These are phyloP conservation scores for Physocephala rufipes DNA, from an alignment of 2,888 invertebrate species.

Conservation along the genomic window DNA sequence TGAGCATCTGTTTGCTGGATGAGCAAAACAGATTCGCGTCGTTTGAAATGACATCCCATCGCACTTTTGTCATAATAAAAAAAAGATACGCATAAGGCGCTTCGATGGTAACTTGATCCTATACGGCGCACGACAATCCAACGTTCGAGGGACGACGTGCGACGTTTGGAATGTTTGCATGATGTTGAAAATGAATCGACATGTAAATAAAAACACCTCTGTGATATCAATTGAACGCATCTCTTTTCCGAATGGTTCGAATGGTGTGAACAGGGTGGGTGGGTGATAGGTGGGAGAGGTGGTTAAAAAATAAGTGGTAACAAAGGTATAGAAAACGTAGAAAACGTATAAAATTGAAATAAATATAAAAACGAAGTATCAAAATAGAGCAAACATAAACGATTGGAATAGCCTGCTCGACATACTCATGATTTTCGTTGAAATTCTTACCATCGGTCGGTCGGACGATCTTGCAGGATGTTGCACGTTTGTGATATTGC, in stretches of 20 bases:
- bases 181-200: conserved; percentile 4
- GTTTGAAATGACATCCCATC: conserved; percentile 27
- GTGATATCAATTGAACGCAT: conserved; percentile 48
- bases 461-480: neutral
- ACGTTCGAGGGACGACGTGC: neutral
- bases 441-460: neutral
- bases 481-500: neutral
- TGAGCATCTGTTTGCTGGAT: conserved; percentile 14
- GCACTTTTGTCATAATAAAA: conserved; percentile 17
- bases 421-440: neutral
- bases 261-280: no score
- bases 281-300: no score
- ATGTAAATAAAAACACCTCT: conserved; percentile 22
- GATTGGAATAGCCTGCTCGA: neutral
- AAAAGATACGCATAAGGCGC: neutral
- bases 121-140: neutral
- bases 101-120: conserved; percentile 20
- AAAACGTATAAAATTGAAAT: no score
- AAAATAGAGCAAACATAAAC: no score
- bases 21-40: conserved; percentile 23
- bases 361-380: no score
- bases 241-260: conserved; percentile 33
- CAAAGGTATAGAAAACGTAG: neutral
- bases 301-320: conserved; percentile 1
- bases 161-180: neutral